Evolutionary conservation across 2,888 invertebrate genomes (phyloP).

Genomic region (Drosophila dives): DNA sequence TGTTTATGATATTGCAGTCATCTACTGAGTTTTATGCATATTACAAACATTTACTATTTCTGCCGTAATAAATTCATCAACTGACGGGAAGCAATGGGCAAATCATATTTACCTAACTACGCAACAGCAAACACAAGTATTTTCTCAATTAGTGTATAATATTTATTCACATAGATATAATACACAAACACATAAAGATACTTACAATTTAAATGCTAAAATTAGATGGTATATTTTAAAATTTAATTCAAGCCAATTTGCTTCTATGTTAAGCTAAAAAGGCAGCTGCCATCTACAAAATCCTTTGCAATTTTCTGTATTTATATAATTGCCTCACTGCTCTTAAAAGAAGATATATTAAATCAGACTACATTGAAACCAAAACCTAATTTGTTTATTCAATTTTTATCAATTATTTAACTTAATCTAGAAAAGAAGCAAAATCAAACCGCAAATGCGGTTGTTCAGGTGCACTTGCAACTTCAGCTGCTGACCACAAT

Average conservation of each 20-base stretch:
- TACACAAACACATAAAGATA: not conserved
- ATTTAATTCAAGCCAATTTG: not conserved
- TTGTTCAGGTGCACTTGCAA: not conserved
- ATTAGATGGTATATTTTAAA: not conserved
- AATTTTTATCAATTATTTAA: constrained; percentile 1
- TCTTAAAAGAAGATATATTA: not conserved
- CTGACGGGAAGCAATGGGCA: not conserved
- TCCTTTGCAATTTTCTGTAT: not conserved
- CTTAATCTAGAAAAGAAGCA: constrained; percentile 8
- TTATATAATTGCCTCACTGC: not conserved
- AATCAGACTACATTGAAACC: not conserved
- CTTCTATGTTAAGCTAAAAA: not conserved
- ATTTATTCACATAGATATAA: not conserved
- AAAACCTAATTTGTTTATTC: not conserved
- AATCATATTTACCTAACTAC: not conserved
- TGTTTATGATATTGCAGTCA: not conserved
- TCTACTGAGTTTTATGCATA: not conserved
- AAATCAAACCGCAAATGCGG: constrained; percentile 10
- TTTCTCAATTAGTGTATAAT: not conserved
- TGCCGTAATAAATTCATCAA: not conserved
- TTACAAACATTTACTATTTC: not conserved
- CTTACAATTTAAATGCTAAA: not conserved
- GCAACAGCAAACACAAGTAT: not conserved
- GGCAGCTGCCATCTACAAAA: not conserved
- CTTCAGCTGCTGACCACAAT: constrained; percentile 12